Base-by-base conservation (phyloP, 2,888 invertebrate genomes). In the Fragum sueziense region DNA sequence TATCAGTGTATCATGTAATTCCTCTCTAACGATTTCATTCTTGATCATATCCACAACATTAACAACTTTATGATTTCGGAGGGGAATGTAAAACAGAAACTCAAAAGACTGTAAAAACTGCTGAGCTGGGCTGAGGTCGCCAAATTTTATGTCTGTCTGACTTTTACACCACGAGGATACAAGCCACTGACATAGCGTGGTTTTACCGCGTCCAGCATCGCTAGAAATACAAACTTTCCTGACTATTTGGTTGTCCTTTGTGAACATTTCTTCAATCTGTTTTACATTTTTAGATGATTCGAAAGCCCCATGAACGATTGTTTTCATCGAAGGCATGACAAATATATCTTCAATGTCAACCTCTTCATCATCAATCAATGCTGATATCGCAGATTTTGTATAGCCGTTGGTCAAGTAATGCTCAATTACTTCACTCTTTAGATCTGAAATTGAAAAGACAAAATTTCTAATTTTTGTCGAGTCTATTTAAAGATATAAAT, bases 21-120 rank as follows among this genome's bases (percentile, higher is more conserved):
- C 31, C 37, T 70, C 33, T 29, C 61, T 29, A 7, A 61, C 33
- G 17, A 61, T 33, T 25, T 33, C 31, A 31, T 29, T 33, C 20
- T 33, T 33, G 7, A 70, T 70, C 69, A 69, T 69, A 22, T 69
- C 57, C 22, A 57, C 57, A 57, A 57, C 57, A 57, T 25, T 27
- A 4, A 25, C n/a, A 2, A 57, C 27, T 57, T 4, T 27, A 25
- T 57, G 22, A 27, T 57, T 57, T 25, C 57, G 9, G 6, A 57
- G 57, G 2, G 57, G 57, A 27, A 57, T 57, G n/a, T 57, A 57
- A 27, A 57, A 57, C 57, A 57, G 1, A 57, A 27, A 57, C 25
- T 57, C 57, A 57, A 57, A 57, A 27, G 57, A 27, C 14, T n/a
- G 22, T 11, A 57, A 25, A 27, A 25, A 57, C 57, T 57, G 9